These are phyloP conservation scores for Jordanella pulchra DNA, from an alignment of 2,797 vertebrate species.

Conservation along the genomic window DNA sequence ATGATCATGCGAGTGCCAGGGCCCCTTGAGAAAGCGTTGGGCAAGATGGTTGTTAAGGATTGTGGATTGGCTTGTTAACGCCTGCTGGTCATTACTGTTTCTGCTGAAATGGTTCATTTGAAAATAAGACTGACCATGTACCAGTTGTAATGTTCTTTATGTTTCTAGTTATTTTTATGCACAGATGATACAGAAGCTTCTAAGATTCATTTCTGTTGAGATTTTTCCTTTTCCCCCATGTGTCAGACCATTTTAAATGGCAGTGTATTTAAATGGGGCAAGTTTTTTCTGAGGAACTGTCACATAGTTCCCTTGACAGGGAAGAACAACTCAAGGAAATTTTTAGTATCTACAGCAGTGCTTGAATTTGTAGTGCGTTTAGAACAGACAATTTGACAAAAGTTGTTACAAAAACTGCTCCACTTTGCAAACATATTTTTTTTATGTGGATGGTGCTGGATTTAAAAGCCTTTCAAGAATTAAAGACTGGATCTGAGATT, in stretches of 20 bases:
- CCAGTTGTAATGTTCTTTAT: too few relatives aligned
- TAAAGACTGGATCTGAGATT: background rate
- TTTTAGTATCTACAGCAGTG: conserved; percentile 31
- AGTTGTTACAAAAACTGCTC: conserved; percentile 25
- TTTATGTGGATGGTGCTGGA: conserved; percentile 20
- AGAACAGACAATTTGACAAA: conserved; percentile 49
- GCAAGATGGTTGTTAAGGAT: conserved; percentile 49
- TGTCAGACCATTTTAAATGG: background rate
- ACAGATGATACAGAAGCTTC: background rate
- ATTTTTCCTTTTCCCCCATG: background rate
- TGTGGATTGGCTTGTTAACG: conserved; percentile 41
- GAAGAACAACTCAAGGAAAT: conserved; percentile 9
- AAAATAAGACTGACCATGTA: background rate
- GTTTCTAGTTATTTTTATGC: background rate
- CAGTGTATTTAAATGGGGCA: background rate
- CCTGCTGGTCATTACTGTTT: conserved; percentile 19
- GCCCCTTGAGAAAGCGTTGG: conserved; percentile 47
- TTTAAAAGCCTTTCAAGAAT: background rate
- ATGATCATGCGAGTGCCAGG: conserved; percentile 51
- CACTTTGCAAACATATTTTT: conserved; percentile 15
- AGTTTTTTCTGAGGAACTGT: conserved; percentile 21
- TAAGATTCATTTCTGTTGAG: background rate
- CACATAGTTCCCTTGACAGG: conserved; percentile 19
- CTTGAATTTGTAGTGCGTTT: conserved; percentile 25
- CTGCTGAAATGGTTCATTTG: conserved; percentile 4